Evolutionary conservation across 2,113 vertebrate species (phyloP), one percentile per base, ranked within the genome.

Genomic region (Chaetorhynchus papuensis): DNA sequence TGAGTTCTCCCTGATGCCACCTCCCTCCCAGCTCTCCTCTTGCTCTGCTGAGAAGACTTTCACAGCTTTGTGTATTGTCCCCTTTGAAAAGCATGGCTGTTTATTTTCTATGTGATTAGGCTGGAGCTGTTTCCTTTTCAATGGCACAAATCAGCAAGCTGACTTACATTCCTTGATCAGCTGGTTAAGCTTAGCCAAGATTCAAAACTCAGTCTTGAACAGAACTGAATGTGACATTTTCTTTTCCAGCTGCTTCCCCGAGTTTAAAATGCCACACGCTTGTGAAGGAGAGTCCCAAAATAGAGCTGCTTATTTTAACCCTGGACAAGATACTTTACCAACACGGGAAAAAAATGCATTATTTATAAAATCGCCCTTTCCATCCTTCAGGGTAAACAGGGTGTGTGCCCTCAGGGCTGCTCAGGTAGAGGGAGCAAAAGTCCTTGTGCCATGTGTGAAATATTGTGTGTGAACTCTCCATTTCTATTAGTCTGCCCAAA

Each of bases 211-310:
- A 24, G 44, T 69, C 74, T 68, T 71, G 44, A 82, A 37, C 65
- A 84, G 53, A 95, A 72, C 28, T 79, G 77, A 91, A 85, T 82
- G 77, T 61, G 81, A 72, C 37, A 94, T 94, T 96, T 89, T 89
- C 31, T 87, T 84, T 89, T 87, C 70, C 83, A 87, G 77, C 45
- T 89, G 56, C 69, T 93, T 95, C 49, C 56, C 37, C 26, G 26
- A 69, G 77, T 93, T 91, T 83, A 72, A 94, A 87, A 89, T 85
- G 74, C 68, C 76, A 82, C 0, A 0, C 1, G 9, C 45, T 15
- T 1, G 1, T 35, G 60, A 78, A 87, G 65, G 47, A 52, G 33
- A 87, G 30, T 49, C n/a, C 24, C 64, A 82, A 68, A 91, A 75
- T 8, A 78, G n/a, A 92, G 22, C 31, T 66, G 56, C 49, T 89